phyloP scores from a whole-genome alignment of 1,140 invertebrate species.

The Mercenaria mercenaria region DNA sequence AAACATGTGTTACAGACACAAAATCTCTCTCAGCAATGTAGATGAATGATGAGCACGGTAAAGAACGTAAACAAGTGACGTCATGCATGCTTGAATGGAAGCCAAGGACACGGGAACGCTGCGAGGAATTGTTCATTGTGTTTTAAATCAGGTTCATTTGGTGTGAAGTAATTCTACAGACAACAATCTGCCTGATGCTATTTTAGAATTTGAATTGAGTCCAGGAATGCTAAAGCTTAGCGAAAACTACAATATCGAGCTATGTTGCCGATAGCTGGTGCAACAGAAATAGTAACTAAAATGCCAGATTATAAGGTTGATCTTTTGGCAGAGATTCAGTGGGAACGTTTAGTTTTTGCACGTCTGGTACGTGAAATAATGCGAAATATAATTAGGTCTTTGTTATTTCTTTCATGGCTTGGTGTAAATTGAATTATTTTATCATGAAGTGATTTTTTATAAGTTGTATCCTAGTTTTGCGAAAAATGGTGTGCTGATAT shows the following conservation, averaged over 20 bases:
- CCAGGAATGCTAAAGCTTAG: constrained; percentile 29
- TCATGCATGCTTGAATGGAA: constrained; percentile 36
- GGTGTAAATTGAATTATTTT: no score
- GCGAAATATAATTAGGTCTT: constrained; percentile 18
- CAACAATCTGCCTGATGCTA: background rate
- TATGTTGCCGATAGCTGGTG: background rate
- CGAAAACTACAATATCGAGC: constrained; percentile 1
- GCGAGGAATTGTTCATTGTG: background rate
- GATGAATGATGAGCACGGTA: constrained; percentile 5
- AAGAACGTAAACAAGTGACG: constrained; percentile 50
- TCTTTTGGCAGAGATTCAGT: constrained; percentile 21
- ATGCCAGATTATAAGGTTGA: constrained; percentile 26
- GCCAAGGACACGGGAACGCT: background rate
- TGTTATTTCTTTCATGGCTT: background rate
- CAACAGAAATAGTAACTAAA: constrained; percentile 7
- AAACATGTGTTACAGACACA: constrained; percentile 1
- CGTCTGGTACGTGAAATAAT: constrained; percentile 11
- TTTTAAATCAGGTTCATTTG: constrained; percentile 2
- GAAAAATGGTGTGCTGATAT: no score
- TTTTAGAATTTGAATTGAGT: constrained; percentile 7
- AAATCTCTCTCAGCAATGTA: background rate
- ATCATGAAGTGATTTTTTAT: no score
- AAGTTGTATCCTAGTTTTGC: no score
- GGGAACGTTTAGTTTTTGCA: background rate
- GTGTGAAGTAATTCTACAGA: constrained; percentile 16